Base-by-base conservation (phyloP, 1,140 invertebrate species). In the Pissodes strobi region DNA sequence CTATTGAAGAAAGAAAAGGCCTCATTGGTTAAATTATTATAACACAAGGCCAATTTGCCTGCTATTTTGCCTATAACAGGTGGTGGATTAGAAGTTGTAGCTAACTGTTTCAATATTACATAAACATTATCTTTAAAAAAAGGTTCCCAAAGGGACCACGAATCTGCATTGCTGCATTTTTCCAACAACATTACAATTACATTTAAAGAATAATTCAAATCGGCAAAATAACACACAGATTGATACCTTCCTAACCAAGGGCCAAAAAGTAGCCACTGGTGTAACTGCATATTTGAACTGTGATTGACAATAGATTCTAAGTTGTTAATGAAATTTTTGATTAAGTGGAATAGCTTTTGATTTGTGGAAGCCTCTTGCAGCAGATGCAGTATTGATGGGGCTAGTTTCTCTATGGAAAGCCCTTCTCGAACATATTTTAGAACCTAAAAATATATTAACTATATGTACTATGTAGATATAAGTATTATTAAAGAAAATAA, bases 241-340 rank as follows among this genome's bases (percentile, higher is more conserved):
- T 72, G 41, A 53, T 76, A 78, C 49, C 69, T 65, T 10, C 39
- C 27, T 2, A 76, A 39, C 76, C 76, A 78, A 3, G 55, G 21
- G 23, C 67, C 64, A 2, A 78, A 56, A 5, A 78, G 38, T 5
- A 69, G 23, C 64, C 66, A 71, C 55, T 78, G 74, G 25, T 72
- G 53, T n/a, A 76, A 49, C 27, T 65, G 63, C 58, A 72, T 61
- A 58, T 70, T 69, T n/a, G 27, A 6, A 49, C 63, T 71, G 4
- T 51, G 19, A 45, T 69, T 68, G 5, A 75, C 49, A 9, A 72
- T 58, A 13, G 43, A 27, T 56, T 65, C 61, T n/a, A 74, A 59
- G 37, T 70, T 70, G 9, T 53, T 49, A 8, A 75, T 48, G 53
- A 73, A 76, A 9, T 55, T 49, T 51, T 70, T 72, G 18, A 77